These are phyloP conservation scores for Dromius quadrimaculatus DNA, from an alignment of 2,888 invertebrate genomes.

Conservation along the genomic window DNA sequence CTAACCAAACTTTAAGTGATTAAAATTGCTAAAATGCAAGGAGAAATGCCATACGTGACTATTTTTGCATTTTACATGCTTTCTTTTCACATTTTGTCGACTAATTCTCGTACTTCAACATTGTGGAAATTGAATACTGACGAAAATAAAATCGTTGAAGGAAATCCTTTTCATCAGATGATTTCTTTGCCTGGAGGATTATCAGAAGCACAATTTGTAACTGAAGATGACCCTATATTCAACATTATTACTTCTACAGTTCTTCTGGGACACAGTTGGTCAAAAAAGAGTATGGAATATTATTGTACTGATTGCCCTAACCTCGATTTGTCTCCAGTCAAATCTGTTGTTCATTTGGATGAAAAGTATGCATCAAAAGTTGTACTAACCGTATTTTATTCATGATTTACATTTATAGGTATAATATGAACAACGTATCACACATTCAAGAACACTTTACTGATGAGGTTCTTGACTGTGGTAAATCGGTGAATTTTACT, in stretches of 20 bases:
- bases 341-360: too few species aligned
- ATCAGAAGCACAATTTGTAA: constrained; percentile 60
- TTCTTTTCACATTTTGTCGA: constrained; percentile 77
- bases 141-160: constrained; percentile 80
- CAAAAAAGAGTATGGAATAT: constrained; percentile 75
- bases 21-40: constrained; percentile 66
- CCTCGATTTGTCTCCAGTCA: constrained; percentile 63
- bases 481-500: constrained; percentile 88
- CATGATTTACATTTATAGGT: constrained; percentile 11
- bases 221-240: constrained; percentile 78
- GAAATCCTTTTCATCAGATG: constrained; percentile 71
- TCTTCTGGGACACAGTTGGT: constrained; percentile 76
- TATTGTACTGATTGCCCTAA: constrained; percentile 74
- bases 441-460: constrained; percentile 60
- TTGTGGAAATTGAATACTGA: constrained; percentile 86
- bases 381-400: not conserved
- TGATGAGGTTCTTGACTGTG: constrained; percentile 82
- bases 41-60: constrained; percentile 71
- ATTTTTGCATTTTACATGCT: constrained; percentile 78
- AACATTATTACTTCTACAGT: constrained; percentile 82
- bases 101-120: constrained; percentile 85
- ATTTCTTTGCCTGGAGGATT: constrained; percentile 60
- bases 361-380: constrained; percentile 23
- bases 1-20: too few species aligned
- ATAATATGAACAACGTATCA: constrained; percentile 29